Base-by-base conservation (phyloP, 2,888 invertebrate species). In the Yponomeuta malinellus region DNA sequence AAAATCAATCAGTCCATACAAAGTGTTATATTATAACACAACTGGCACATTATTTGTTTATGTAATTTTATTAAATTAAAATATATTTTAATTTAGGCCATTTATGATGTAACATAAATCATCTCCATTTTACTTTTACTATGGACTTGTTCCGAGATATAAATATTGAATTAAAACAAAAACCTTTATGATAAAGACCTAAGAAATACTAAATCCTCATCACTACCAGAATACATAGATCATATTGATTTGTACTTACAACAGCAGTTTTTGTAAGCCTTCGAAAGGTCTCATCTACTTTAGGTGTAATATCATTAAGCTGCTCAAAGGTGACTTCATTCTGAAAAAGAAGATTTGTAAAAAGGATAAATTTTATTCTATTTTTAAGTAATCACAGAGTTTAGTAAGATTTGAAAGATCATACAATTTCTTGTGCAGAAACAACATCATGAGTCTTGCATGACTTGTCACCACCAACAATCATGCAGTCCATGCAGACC, bases 191-290 rank as follows among this genome's bases (percentile, higher is more conserved):
- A 52, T 9, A 10, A 52, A 9, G 52, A 52, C 1, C 8, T 23
- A 23, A 23, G 33, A 33, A 1, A 33, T 33, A 33, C 33, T 1
- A 33, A 33, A 33, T 33, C 33, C 33, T 33, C 33, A 33, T 33
- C 33, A 33, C 33, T 33, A 33, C 3, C 5, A 5, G 33, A 33
- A 33, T 33, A 33, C 5, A 5, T 33, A 33, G 33, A 33, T 2
- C 2, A 33, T 33, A 33, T 12, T 15, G 15, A 12, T 2, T 52
- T 59, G 43, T 75, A 82, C 87, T 86, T 82, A 91, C 92, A 72
- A 89, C 85, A 73, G 90, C 90, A 71, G 91, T 90, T 79, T 90
- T 89, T 29, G 89, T 88, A 5, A 93, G 82, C 72, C 91, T 82
- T 74, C 83, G 83, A 71, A 83, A 86, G 12, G 78, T 86, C 79